phyloP scores from a whole-genome alignment of 2,888 invertebrate species.

The Drosophila kanekoi region DNA sequence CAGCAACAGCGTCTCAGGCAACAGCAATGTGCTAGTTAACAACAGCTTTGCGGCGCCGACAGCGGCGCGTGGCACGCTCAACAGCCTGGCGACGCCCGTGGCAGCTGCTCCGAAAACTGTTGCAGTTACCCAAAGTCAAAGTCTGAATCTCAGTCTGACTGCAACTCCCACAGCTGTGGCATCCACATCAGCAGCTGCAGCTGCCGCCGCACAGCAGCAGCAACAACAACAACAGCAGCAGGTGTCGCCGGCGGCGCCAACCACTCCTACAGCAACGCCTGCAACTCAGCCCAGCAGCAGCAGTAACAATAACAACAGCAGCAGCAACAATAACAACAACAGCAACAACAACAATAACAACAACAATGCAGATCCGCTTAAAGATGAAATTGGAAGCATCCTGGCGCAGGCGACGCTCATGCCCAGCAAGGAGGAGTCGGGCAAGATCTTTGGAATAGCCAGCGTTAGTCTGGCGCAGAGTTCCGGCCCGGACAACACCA shows the following conservation, averaged over 20 bases:
- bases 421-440: constrained; percentile 85
- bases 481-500: constrained; percentile 85
- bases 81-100: constrained; percentile 19
- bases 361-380: constrained; percentile 75
- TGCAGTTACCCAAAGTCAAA: constrained; percentile 32
- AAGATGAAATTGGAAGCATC: constrained; percentile 84
- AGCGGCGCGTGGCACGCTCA: constrained; percentile 5
- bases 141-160: constrained; percentile 41
- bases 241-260: constrained; percentile 23
- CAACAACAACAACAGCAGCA: constrained; percentile 20
- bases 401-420: constrained; percentile 84
- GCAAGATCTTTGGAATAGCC: constrained; percentile 85
- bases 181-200: constrained; percentile 64
- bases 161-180: constrained; percentile 49
- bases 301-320: constrained; percentile 23
- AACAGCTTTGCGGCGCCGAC: constrained; percentile 7
- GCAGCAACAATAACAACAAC: constrained; percentile 25
- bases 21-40: not conserved
- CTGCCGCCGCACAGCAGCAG: constrained; percentile 25
- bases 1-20: not conserved
- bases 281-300: constrained; percentile 34
- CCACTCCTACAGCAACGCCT: constrained; percentile 25
- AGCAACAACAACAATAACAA: constrained; percentile 16
- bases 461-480: constrained; percentile 85
- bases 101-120: constrained; percentile 14